Evolutionary conservation across 2,113 vertebrate species (phyloP), one percentile per base, ranked within the genome.

Genomic region (Nothobranchius furzeri): DNA sequence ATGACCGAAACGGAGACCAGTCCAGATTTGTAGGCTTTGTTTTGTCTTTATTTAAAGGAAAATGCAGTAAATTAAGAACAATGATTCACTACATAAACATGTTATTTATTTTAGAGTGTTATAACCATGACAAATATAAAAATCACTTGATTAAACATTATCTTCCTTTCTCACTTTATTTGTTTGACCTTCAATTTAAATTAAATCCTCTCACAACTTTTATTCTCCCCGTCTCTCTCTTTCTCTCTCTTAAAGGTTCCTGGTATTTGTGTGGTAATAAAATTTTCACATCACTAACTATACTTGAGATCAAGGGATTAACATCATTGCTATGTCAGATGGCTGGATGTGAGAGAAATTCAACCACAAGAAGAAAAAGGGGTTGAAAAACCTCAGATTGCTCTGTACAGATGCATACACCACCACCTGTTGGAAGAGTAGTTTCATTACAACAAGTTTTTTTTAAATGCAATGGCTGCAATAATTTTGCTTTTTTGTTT

Each of bases 301-400:
- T 63, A 68, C 57, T 42, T 40, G 37, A 76, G 79, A 86, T 81
- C 69, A 82, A 82, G 68, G 68, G 15, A 42, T 67, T 57, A 42
- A 50, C 45, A 55, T 70, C 55, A 60, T 40, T 71, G 51, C 24
- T 43, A 61, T 52, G 76, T 80, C 74, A 78, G 73, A 68, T 10
- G 40, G 35, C n/a, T 64, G 55, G 54, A 66, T 69, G 48, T 68
- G 60, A 77, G 54, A 52, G 30, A 30, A 30, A 30, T 30, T 4
- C 30, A 20, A 20, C 20, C 20, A 20, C 20, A 30, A 30, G 30
- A 4, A 30, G 4, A 30, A 30, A 3, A 4, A 30, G 30, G 30
- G 30, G 30, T 30, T 30, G 30, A 20, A 20, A 30, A 7, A 11
- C 9, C 13, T 46, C 20, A 12, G 9, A 11, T 15, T 13, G 4